Conservation (phyloP, 1,140 invertebrate species). For the Latrodectus geometricus region DNA sequence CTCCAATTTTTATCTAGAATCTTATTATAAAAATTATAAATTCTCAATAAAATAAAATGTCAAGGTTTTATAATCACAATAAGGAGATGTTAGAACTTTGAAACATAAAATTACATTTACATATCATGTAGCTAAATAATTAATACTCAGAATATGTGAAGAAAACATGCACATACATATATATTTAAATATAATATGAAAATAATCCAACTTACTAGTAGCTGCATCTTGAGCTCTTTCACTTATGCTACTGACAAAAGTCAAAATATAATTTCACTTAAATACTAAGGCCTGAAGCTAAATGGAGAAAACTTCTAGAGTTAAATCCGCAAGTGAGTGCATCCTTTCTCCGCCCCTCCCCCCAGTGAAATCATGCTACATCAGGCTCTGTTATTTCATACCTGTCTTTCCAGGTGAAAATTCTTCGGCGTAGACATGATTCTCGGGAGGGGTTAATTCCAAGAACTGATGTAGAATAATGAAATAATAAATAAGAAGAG, state of each 20-base stretch:
- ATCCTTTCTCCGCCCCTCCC: constrained; percentile 1
- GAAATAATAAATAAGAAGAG: background rate
- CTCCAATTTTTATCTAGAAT: no score
- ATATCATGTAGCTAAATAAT: no score
- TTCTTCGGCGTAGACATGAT: background rate
- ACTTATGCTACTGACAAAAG: background rate
- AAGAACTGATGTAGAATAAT: background rate
- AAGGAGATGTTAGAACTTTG: no score
- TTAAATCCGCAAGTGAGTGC: background rate
- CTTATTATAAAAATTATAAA: no score
- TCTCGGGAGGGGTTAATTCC: background rate
- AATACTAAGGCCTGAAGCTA: constrained; percentile 19
- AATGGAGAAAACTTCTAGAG: background rate
- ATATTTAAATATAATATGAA: no score
- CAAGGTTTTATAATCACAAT: no score
- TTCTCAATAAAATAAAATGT: no score
- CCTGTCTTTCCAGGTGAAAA: background rate
- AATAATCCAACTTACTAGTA: background rate
- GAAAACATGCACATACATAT: no score
- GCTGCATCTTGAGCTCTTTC: constrained; percentile 19
- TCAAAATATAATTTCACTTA: constrained; percentile 18
- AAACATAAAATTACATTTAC: no score
- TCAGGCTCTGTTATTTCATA: constrained; percentile 43
- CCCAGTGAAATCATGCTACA: background rate
- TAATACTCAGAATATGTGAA: no score